A percentile compares a stretch with the other conserved stretches of the same genome.
Evolutionary conservation across 1,140 invertebrate genomes (phyloP).

Genomic region (Ephestia elutella): DNA sequence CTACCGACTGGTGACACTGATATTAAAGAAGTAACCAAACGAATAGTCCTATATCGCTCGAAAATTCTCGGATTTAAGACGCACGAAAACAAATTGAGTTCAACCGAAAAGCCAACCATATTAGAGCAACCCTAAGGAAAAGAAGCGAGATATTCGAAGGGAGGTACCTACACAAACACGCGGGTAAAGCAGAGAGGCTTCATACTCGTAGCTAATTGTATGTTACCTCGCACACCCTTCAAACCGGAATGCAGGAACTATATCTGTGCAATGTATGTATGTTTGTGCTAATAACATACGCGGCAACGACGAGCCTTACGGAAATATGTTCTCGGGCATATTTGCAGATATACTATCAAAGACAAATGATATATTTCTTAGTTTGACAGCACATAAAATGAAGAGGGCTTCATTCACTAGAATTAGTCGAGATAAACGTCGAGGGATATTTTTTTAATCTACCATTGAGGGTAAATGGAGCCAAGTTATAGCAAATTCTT

Average conservation of each 20-base stretch:
- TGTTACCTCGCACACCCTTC: neutral
- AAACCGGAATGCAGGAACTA: constrained; percentile 2
- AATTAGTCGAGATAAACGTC: too few species aligned
- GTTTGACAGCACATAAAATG: neutral
- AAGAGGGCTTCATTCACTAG: neutral
- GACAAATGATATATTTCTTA: neutral
- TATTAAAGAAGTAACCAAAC: too few species aligned
- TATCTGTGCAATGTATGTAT: neutral
- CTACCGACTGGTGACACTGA: too few species aligned
- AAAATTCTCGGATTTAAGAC: too few species aligned
- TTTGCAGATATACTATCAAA: neutral
- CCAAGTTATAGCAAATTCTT: too few species aligned
- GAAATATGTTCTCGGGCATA: neutral
- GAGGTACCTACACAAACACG: neutral
- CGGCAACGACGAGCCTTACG: neutral
- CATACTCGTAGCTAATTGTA: neutral
- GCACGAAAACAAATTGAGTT: too few species aligned
- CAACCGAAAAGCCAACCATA: too few species aligned
- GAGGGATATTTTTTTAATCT: too few species aligned
- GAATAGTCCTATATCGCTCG: too few species aligned
- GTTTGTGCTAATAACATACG: neutral
- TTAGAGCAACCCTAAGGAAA: neutral
- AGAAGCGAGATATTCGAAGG: neutral
- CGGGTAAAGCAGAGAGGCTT: neutral
- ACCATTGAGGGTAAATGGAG: too few species aligned